Percentiles rank a stretch among this genome's conserved stretches.
phyloP scores from a whole-genome alignment of 64 coral and sea anemone genomes.

The Pachyseris speciosa region DNA sequence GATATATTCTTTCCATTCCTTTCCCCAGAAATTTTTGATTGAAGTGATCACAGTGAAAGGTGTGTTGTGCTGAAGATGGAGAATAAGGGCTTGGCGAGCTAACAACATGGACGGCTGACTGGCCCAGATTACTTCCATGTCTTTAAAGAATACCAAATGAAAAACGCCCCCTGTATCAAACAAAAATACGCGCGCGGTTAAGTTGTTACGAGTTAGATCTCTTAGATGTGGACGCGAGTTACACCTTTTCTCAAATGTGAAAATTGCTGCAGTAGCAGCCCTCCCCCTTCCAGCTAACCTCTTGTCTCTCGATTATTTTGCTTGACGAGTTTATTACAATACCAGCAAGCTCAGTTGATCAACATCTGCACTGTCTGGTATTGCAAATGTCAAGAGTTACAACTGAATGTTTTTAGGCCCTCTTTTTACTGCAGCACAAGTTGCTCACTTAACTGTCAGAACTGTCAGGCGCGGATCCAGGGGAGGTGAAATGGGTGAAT shows the following conservation, averaged over 20 bases:
- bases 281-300: background rate
- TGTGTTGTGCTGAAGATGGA: conserved; percentile 72
- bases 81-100: conserved; percentile 66
- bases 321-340: background rate
- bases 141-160: conserved; percentile 79
- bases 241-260: background rate
- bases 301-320: too few species aligned
- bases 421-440: too few species aligned
- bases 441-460: too few species aligned
- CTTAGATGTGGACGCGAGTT: background rate
- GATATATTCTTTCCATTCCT: conserved; percentile 59
- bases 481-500: too few species aligned
- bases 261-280: background rate
- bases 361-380: too few species aligned
- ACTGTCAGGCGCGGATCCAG: background rate
- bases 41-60: conserved; percentile 39
- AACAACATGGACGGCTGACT: conserved; percentile 21
- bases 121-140: conserved; percentile 79
- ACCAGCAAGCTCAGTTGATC: background rate
- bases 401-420: too few species aligned
- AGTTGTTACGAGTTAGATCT: background rate
- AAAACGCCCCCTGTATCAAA: conserved; percentile 61
- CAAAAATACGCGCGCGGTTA: background rate
- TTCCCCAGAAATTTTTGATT: conserved; percentile 52
- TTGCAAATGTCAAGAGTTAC: too few species aligned